A percentile compares a stretch with the other conserved stretches of the same genome.
phyloP scores from a whole-genome alignment of 1,140 invertebrate species.

The Centruroides sculpturatus region DNA sequence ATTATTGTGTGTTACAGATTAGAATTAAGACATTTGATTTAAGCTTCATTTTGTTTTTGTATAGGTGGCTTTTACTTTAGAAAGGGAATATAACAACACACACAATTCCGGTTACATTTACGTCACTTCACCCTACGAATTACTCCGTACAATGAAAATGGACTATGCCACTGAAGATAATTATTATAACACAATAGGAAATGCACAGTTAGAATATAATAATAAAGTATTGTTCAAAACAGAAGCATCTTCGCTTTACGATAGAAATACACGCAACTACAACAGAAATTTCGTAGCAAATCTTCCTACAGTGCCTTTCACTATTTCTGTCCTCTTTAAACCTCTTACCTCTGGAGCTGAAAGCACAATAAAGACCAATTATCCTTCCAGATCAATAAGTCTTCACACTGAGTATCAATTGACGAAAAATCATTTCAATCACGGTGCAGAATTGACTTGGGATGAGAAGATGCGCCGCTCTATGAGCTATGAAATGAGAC shows the following conservation, averaged over 20 bases:
- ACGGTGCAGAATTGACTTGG: slow-evolving; percentile 10
- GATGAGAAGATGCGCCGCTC: slow-evolving; percentile 1
- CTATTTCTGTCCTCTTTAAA: slow-evolving; percentile 4
- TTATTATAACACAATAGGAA: background rate
- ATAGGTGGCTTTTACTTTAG: background rate
- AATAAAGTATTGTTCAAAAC: background rate
- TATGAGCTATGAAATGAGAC: slow-evolving; percentile 12
- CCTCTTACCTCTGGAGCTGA: background rate
- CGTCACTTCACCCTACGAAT: background rate
- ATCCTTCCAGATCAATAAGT: background rate
- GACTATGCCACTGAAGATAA: background rate
- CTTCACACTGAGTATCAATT: slow-evolving; percentile 3
- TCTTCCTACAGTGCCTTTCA: slow-evolving; percentile 1
- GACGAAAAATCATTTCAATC: background rate
- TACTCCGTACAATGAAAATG: background rate
- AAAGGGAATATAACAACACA: background rate
- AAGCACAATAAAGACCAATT: slow-evolving; percentile 2
- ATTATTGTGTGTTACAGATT: background rate
- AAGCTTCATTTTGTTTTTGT: too few relatives aligned
- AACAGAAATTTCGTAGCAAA: background rate
- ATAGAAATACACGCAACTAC: background rate
- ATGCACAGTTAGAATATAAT: background rate
- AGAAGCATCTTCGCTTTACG: background rate
- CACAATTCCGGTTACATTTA: background rate
- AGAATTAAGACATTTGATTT: too few relatives aligned